phyloP scores from a whole-genome alignment of 2,797 vertebrate species.

The Rhynchotus rufescens region DNA sequence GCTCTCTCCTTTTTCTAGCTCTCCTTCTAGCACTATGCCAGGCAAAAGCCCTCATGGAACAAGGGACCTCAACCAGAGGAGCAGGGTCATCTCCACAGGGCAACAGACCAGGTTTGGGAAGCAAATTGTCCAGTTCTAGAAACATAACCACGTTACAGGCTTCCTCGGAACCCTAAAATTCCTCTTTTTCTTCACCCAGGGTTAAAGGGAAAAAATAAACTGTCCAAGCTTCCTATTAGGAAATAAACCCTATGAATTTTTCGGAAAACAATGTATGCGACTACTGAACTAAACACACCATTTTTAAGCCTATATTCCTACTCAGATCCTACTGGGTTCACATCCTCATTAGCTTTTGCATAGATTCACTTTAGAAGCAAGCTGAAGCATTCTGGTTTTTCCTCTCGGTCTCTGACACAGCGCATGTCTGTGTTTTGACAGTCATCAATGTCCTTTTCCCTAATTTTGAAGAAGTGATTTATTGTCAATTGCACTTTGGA shows the following conservation, averaged over 20 bases:
- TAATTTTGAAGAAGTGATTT: conserved; percentile 45
- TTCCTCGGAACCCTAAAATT: background rate
- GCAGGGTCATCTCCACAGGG: background rate
- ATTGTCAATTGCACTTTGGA: conserved; percentile 59
- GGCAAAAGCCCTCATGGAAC: background rate
- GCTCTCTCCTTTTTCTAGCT: background rate
- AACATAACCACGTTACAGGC: fast-evolving
- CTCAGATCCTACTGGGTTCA: background rate
- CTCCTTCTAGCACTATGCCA: background rate
- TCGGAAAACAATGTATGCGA: background rate
- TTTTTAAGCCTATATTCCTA: background rate
- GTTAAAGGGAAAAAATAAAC: background rate
- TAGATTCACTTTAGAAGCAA: background rate
- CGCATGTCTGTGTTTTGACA: background rate
- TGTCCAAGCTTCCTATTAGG: background rate
- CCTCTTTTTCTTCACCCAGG: background rate
- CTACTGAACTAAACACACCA: background rate
- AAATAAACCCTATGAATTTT: background rate
- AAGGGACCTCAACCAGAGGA: background rate
- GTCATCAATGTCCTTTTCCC: conserved; percentile 2
- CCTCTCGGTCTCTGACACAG: background rate
- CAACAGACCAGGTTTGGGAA: background rate
- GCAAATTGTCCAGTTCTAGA: background rate
- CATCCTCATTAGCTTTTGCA: background rate
- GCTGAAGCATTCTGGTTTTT: conserved; percentile 28